These are phyloP conservation scores for Hypanus sabinus DNA, from an alignment of 2,113 vertebrate genomes.

Conservation along the genomic window DNA sequence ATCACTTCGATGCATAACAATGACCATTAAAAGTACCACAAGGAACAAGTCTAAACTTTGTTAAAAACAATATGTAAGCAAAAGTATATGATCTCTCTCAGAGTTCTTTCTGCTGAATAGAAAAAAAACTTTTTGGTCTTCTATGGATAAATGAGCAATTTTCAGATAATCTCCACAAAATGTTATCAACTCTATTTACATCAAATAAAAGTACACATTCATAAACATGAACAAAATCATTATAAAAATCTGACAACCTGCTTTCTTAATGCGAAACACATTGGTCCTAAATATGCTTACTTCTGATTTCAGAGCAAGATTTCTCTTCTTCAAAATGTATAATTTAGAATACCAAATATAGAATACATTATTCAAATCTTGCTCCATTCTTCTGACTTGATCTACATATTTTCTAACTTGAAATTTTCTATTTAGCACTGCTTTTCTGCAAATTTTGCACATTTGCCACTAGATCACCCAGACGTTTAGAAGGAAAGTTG, in stretches of 20 bases:
- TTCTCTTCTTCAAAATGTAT: not conserved
- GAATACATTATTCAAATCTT: not conserved
- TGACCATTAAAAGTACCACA: not conserved
- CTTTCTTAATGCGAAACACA: not conserved
- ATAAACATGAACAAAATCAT: not conserved
- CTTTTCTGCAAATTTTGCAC: too few relatives aligned
- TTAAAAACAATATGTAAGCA: not conserved
- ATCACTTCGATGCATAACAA: not conserved
- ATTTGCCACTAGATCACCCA: not conserved
- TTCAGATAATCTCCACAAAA: not conserved
- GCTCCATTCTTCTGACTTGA: not conserved
- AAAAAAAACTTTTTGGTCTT: not conserved
- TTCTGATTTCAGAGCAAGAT: not conserved
- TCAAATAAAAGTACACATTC: not conserved
- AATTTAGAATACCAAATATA: not conserved
- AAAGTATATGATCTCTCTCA: not conserved
- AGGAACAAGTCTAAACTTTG: not conserved
- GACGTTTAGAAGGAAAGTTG: not conserved
- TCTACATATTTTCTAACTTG: not conserved
- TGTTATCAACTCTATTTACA: not conserved
- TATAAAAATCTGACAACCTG: not conserved
- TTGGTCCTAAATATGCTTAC: not conserved
- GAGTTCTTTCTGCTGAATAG: not conserved
- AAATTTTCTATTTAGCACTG: too few relatives aligned
- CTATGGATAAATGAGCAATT: not conserved